Evolutionary conservation across 2,113 vertebrate genomes (phyloP), one percentile per base, ranked within the genome.

Genomic region (Calyptommatus sinebrachiatus): DNA sequence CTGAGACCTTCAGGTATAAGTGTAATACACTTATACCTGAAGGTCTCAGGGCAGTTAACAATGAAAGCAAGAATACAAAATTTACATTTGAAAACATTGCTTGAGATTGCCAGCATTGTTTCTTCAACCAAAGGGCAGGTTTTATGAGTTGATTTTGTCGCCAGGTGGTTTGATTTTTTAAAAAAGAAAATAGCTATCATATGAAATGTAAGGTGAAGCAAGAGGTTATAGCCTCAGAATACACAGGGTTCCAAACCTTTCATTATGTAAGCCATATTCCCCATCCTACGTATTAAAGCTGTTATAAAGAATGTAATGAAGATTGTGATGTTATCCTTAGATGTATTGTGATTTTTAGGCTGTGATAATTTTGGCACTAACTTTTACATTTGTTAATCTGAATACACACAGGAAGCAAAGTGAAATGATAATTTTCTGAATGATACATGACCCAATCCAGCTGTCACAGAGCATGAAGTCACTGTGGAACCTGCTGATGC

Each of bases 401-500:
- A 26, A 26, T 72, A 28, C 50, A 71, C 7, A 28, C 53, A 21
- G 53, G 48, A 48, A 26, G n/a, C n/a, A 28, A 28, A 28, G 53
- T 0, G 1, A 48, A 61, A 10, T 1, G 35, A 41, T 12, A n/a
- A 31, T 21, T 5, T 14, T 0, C 31, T 65, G 71, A 26, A 2
- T 0, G 0, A 29, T 31, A 4, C 1, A 0, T 1, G 1, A 28
- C 31, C 9, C 14, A 24, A 14, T 18, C 10, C 41, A 14, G 1
- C 1, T 22, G 35, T 75, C 35, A 45, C 45, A 46, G 60, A 31
- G 9, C 20, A 60, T 3, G 14, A 26, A 18, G 21, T 46, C 61
- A 24, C 53, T 75, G 24, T 65, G 20, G 61, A 12, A 22, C 31
- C 20, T 28, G 41, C 46, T 41, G 26, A 76, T 11, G 16, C 35